These are phyloP conservation scores for Drosophila jambulina DNA, from an alignment of 1,140 invertebrate species.

Conservation along the genomic window DNA sequence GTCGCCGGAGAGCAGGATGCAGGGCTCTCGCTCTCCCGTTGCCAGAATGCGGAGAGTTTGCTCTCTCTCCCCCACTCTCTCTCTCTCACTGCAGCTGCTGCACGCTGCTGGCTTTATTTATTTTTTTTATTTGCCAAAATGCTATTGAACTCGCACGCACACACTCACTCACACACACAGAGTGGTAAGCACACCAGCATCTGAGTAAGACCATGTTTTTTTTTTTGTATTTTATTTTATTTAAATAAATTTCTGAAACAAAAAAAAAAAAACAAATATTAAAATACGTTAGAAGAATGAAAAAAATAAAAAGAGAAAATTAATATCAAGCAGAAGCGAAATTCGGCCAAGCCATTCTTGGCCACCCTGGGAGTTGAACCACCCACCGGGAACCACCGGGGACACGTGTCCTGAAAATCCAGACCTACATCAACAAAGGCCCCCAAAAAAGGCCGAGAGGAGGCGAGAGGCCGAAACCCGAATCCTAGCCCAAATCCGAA, in stretches of 20 bases:
- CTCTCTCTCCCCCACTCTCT: slow-evolving; percentile 12
- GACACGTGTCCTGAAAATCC: slow-evolving; percentile 82
- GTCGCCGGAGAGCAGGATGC: background rate
- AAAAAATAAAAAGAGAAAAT: background rate
- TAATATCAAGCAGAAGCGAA: background rate
- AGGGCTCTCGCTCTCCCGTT: slow-evolving; percentile 6
- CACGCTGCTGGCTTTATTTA: slow-evolving; percentile 68
- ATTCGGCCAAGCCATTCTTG: slow-evolving; percentile 6
- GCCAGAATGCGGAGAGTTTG: background rate
- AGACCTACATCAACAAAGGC: slow-evolving; percentile 83
- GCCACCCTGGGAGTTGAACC: background rate
- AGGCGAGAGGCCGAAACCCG: slow-evolving; percentile 3
- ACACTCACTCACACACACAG: slow-evolving; percentile 3
- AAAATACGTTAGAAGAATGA: background rate
- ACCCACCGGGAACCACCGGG: slow-evolving; percentile 24
- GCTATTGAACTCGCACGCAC: slow-evolving; percentile 75
- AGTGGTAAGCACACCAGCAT: background rate
- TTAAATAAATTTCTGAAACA: background rate
- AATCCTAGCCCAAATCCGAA: slow-evolving; percentile 27
- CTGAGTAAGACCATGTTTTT: background rate
- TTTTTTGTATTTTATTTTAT: background rate
- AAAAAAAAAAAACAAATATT: background rate
- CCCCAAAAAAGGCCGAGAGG: slow-evolving; percentile 41
- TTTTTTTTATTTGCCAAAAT: slow-evolving; percentile 81
- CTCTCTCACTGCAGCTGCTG: slow-evolving; percentile 53